Percentiles rank a stretch among this genome's conserved stretches.
Conservation (phyloP, 2,797 vertebrate genomes). For the Gambusia yucatana region DNA sequence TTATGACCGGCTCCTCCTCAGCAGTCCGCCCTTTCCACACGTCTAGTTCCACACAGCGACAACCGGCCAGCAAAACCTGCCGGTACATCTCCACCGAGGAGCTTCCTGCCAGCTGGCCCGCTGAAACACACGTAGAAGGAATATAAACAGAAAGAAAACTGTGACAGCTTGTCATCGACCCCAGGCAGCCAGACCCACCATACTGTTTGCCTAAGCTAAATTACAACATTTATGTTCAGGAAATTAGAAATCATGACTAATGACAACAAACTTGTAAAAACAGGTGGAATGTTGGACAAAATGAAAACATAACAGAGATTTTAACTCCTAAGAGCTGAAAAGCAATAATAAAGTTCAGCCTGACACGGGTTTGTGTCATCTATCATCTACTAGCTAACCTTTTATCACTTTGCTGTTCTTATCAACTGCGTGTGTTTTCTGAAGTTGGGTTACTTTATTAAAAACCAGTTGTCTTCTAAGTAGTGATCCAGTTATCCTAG, state of each 20-base stretch:
- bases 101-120: conserved; percentile 97
- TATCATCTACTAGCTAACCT: neutral
- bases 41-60: conserved; percentile 97
- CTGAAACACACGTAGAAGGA: conserved; percentile 65
- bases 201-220: neutral
- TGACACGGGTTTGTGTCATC: neutral
- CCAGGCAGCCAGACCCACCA: neutral
- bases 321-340: neutral
- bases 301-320: neutral
- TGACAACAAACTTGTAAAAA: neutral
- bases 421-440: neutral
- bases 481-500: neutral
- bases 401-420: neutral
- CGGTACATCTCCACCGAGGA: conserved; percentile 99
- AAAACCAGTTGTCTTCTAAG: neutral
- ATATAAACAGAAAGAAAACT: neutral
- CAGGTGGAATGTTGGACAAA: neutral
- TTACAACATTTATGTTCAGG: neutral
- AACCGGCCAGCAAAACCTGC: conserved; percentile 95
- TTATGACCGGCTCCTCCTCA: conserved; percentile 97
- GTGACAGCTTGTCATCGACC: neutral
- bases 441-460: neutral
- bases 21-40: conserved; percentile 98
- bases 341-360: neutral
- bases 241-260: neutral